These are phyloP conservation scores for Mesocricetus auratus DNA, from an alignment of 2,113 vertebrate genomes.

Conservation along the genomic window DNA sequence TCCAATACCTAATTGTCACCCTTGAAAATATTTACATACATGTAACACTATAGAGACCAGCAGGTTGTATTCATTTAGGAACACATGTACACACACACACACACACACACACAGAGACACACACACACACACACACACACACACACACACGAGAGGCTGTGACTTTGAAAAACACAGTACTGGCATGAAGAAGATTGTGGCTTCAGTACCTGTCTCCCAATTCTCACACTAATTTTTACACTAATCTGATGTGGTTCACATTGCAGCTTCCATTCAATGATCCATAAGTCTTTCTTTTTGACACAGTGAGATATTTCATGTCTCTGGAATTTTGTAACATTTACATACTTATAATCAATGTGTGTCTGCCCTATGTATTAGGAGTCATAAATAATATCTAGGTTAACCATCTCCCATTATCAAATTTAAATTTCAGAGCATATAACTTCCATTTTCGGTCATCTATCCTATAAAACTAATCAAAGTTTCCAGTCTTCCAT, in stretches of 20 bases:
- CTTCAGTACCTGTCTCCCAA: neutral
- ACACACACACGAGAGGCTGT: too few relatives aligned
- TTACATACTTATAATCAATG: slow-evolving; percentile 11
- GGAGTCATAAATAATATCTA: slow-evolving; percentile 8
- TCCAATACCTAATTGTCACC: neutral
- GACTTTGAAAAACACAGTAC: neutral
- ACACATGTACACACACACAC: too few relatives aligned
- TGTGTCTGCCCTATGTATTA: neutral
- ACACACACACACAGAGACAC: too few relatives aligned
- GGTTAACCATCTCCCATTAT: neutral
- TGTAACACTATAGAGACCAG: neutral
- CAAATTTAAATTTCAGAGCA: slow-evolving; percentile 4
- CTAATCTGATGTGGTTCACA: neutral
- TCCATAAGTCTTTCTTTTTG: neutral
- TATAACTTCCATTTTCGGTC: neutral
- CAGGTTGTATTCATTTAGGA: neutral
- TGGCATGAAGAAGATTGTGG: neutral
- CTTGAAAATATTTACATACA: neutral
- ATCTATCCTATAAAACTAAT: neutral
- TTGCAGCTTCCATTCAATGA: neutral
- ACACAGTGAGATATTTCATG: neutral
- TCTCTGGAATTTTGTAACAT: neutral
- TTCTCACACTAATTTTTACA: neutral
- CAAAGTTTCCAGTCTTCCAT: neutral
- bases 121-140: too few relatives aligned